phyloP scores from a whole-genome alignment of 2,113 vertebrate genomes.

The human region GRCh38 chr14:102496501-102497000 shows the following conservation, averaged over 20 bases:
- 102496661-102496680: neutral
- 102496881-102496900: neutral
- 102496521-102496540: neutral
- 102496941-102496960: neutral
- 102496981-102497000: conserved; percentile 91
- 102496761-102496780: fast-evolving
- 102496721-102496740: neutral
- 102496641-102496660: too few relatives aligned
- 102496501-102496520: fast-evolving
- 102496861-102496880: neutral
- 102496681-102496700: neutral
- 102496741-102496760: neutral
- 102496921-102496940: neutral
- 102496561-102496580: too few relatives aligned
- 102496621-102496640: neutral
- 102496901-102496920: neutral
- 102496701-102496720: neutral
- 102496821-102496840: neutral
- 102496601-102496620: neutral
- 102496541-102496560: neutral
- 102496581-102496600: neutral
- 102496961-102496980: conserved; percentile 86
- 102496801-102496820: neutral
- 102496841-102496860: fast-evolving
- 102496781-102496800: fast-evolving